Evolutionary conservation across 1,140 invertebrate genomes (phyloP).

Genomic region (Sycophila sp.): DNA sequence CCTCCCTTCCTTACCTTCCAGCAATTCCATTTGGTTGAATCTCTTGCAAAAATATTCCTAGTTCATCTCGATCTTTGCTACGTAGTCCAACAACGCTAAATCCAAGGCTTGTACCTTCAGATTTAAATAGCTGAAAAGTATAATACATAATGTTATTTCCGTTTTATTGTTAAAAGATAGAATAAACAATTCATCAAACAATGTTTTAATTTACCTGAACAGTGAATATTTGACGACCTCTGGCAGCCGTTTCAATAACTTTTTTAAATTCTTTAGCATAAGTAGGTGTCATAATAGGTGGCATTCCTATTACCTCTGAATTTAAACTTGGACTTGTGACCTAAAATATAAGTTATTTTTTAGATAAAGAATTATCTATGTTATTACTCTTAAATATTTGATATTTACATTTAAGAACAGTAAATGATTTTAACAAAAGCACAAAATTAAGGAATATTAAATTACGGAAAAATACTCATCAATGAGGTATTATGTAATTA

Average conservation of each 20-base stretch:
- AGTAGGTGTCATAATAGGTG: slow-evolving; percentile 70
- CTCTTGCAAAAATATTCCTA: slow-evolving; percentile 82
- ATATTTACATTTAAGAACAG: too few species aligned
- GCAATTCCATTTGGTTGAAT: slow-evolving; percentile 80
- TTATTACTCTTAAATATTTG: too few species aligned
- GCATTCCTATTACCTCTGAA: slow-evolving; percentile 65
- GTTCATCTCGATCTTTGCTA: slow-evolving; percentile 75
- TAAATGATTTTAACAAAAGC: too few species aligned
- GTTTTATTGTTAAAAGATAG: neutral
- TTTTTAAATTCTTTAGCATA: slow-evolving; percentile 74
- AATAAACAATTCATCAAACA: slow-evolving; percentile 15
- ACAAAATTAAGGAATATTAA: neutral
- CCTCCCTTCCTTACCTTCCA: slow-evolving; percentile 69
- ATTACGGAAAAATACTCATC: slow-evolving; percentile 17
- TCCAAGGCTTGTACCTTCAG: slow-evolving; percentile 78
- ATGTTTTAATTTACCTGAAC: slow-evolving; percentile 70
- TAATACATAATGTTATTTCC: slow-evolving; percentile 30
- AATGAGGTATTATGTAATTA: slow-evolving; percentile 34
- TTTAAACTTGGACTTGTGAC: slow-evolving; percentile 62
- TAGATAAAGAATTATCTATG: slow-evolving; percentile 3
- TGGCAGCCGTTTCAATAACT: slow-evolving; percentile 72
- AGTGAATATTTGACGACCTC: slow-evolving; percentile 72
- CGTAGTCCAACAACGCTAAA: slow-evolving; percentile 81
- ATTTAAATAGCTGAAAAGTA: slow-evolving; percentile 75
- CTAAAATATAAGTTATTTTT: slow-evolving; percentile 43